A percentile compares a stretch with the other conserved stretches of the same genome.
Conservation (phyloP, 2,797 vertebrate genomes). For the Lophotriccus pileatus region DNA sequence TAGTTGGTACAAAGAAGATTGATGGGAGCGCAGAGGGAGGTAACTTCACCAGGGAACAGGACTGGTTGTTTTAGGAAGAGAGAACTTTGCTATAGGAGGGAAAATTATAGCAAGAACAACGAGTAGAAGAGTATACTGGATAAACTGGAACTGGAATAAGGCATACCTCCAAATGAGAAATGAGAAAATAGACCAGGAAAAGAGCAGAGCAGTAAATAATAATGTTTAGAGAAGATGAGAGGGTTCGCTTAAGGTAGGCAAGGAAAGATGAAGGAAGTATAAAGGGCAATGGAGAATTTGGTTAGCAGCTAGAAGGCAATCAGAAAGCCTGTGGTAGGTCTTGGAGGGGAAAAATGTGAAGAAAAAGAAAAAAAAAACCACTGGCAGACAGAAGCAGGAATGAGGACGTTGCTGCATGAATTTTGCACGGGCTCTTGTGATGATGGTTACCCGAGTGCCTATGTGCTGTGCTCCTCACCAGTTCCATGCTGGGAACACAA, state of each 20-base stretch:
- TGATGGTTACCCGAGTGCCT: rapidly evolving
- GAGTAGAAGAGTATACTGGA: not conserved
- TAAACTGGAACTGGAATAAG: not conserved
- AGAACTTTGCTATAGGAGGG: not conserved
- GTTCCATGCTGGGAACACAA: not conserved
- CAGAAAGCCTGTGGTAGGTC: not conserved
- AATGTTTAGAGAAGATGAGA: not conserved
- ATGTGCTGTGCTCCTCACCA: not conserved
- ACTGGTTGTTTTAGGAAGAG: not conserved
- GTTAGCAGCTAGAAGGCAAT: not conserved
- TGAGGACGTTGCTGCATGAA: not conserved
- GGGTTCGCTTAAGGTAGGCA: not conserved
- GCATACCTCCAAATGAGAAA: not conserved
- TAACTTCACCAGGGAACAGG: not conserved
- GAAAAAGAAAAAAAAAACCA: not conserved
- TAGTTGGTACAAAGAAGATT: not conserved
- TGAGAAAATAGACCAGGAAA: not conserved
- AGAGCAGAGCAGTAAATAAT: not conserved
- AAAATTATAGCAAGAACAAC: not conserved
- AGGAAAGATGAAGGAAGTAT: not conserved
- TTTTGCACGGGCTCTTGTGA: not conserved
- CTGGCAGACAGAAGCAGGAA: not conserved
- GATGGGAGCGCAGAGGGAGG: not conserved
- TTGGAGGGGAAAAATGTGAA: not conserved
- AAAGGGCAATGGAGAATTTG: not conserved